Base-by-base conservation (phyloP, 2,113 vertebrate genomes). In the Nasalis larvatus region DNA sequence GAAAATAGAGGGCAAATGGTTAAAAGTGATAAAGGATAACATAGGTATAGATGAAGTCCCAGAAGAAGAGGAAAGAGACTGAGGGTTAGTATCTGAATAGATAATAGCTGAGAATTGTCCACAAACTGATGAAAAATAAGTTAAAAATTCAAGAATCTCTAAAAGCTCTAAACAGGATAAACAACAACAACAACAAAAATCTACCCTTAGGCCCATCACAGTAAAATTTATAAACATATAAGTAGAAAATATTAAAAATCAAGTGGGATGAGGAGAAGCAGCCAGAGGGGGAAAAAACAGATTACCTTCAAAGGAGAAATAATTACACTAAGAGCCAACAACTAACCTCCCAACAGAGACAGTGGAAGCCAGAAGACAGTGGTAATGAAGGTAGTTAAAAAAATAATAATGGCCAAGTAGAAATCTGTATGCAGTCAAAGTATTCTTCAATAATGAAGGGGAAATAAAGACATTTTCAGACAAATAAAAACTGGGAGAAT, bases 81-180 rank as follows among this genome's bases (percentile, higher is more conserved):
- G 81, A 93, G 66, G 85, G 42, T 66, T 5, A 58, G 7, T 68
- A 58, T 54, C 42, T 82, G 27, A 90, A 81, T 47, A 81, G 32
- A 56, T 60, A 58, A 68, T 58, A n/a, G 32, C 78, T 89, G 69
- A 78, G 25, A 90, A 68, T n/a, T 89, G 21, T 93, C 35, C 32
- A 16, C 40, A 89, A 89, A 56, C 9, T 78, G 27, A n/a, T 93
- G 17, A 74, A 86, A 84, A 13, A 47, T 77, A 95, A 69, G 9
- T 76, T 83, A 74, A 94, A 97, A 87, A 78, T 94, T 56, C 35
- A 82, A 68, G 54, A 97, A 54, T 87, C 77, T 37, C 45, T 63
- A 71, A 32, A 63, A 93, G 82, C 3, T 49, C 58, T 93, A 47
- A 97, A 78, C 5, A 86, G 4, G 4, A 87, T 56, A 86, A 95